Evolutionary conservation across 2,113 vertebrate species (phyloP).

Genomic region (Ia io): DNA sequence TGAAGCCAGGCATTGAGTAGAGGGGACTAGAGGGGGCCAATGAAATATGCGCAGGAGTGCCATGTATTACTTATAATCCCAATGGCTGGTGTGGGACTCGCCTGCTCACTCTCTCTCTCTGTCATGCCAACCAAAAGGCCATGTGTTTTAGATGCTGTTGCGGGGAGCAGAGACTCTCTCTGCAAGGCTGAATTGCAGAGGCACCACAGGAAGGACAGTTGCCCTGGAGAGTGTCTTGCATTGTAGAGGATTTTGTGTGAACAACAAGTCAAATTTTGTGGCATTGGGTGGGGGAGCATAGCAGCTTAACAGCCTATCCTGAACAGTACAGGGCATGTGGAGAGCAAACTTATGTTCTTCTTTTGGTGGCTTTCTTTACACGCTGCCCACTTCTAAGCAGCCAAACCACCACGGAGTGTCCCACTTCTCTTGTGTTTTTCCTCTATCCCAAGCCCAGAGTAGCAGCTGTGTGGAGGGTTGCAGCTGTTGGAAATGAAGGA

Average conservation of each 20-base stretch:
- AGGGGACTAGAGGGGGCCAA: neutral
- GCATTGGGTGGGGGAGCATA: neutral
- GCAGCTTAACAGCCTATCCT: fast-evolving
- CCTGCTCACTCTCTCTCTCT: neutral
- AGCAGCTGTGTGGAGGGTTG: neutral
- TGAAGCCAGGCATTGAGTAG: neutral
- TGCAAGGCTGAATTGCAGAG: neutral
- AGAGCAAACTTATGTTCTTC: neutral
- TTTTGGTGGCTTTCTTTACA: neutral
- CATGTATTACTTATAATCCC: neutral
- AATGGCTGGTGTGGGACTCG: neutral
- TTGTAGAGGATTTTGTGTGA: neutral
- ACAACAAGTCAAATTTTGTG: neutral
- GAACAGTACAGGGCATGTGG: neutral
- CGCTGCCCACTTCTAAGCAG: neutral
- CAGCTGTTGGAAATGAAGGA: neutral
- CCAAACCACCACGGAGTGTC: neutral
- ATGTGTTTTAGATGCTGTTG: neutral
- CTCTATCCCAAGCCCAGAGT: neutral
- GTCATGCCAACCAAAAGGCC: too few species aligned
- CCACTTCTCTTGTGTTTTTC: neutral
- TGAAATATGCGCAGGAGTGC: neutral
- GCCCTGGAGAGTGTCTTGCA: neutral
- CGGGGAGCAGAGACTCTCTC: neutral
- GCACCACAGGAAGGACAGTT: neutral